These are phyloP conservation scores for Babyrousa celebensis DNA, from an alignment of 2,797 vertebrate genomes.

Conservation along the genomic window DNA sequence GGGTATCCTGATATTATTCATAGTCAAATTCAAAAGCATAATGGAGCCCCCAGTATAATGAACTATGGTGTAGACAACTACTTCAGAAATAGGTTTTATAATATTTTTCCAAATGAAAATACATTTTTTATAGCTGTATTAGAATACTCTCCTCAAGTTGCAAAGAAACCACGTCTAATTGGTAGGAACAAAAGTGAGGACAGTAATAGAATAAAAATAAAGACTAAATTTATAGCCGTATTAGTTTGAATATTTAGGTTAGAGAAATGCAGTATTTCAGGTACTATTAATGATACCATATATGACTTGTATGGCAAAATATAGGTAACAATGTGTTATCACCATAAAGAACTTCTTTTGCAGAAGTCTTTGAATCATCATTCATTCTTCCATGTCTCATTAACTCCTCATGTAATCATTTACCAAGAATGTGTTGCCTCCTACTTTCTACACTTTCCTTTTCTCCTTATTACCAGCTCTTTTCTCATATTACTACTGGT, in stretches of 20 bases:
- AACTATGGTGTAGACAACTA: neutral
- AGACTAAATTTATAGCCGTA: neutral
- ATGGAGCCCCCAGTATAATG: slow-evolving; percentile 11
- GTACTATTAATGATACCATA: neutral
- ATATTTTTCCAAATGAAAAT: slow-evolving; percentile 38
- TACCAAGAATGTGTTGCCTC: neutral
- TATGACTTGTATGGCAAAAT: neutral
- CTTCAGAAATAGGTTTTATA: slow-evolving; percentile 27
- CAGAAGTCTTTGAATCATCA: neutral
- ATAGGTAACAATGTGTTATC: accelerated
- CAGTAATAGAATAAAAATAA: neutral
- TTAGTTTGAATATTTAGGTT: neutral
- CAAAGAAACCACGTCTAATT: neutral
- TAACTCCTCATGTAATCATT: neutral
- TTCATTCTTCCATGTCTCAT: neutral
- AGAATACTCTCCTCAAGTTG: slow-evolving; percentile 20
- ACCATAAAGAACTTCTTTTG: neutral
- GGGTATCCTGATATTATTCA: neutral
- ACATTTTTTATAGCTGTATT: slow-evolving; percentile 14
- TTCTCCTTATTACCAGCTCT: neutral
- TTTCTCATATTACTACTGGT: neutral
- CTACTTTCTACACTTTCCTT: neutral
- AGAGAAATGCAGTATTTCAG: neutral
- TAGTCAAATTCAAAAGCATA: slow-evolving; percentile 28
- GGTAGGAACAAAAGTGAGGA: neutral